A percentile compares a stretch with the other conserved stretches of the same genome.
phyloP scores from a whole-genome alignment of 2,797 vertebrate genomes.

The Arctocebus calabarensis region DNA sequence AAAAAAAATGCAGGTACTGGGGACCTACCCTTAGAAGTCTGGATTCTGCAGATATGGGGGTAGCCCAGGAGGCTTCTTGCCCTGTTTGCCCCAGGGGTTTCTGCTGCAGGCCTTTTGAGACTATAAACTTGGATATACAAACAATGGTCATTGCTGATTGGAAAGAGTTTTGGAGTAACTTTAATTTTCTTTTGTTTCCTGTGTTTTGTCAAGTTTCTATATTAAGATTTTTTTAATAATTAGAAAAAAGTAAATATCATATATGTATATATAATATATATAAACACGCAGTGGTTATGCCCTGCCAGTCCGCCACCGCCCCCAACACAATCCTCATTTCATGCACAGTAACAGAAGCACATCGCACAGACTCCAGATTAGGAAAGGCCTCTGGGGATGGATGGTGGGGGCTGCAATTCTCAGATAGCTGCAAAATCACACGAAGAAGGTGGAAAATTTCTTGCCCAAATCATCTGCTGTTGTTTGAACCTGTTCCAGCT shows the following conservation, averaged over 20 bases:
- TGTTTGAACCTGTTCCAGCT: neutral
- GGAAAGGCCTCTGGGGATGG: conserved; percentile 7
- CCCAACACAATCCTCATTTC: neutral
- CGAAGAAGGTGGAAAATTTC: conserved; percentile 69
- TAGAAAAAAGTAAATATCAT: neutral
- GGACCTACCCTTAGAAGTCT: neutral
- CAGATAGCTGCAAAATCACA: neutral
- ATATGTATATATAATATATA: neutral
- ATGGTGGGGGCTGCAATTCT: neutral
- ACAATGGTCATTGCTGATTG: neutral
- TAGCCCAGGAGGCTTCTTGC: neutral
- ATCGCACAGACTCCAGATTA: neutral
- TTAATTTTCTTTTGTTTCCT: neutral
- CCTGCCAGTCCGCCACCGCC: fast-evolving
- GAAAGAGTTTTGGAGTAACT: neutral
- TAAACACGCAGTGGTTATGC: neutral
- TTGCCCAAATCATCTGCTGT: conserved; percentile 66
- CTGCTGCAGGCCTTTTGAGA: neutral
- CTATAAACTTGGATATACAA: neutral
- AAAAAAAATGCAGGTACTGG: neutral
- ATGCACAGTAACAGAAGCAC: neutral
- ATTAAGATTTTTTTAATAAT: neutral
- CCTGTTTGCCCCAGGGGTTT: no score
- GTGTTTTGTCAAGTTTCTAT: conserved; percentile 48
- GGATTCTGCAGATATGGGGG: neutral